Conservation (phyloP, 2,797 vertebrate genomes). For the Lerista edwardsae region DNA sequence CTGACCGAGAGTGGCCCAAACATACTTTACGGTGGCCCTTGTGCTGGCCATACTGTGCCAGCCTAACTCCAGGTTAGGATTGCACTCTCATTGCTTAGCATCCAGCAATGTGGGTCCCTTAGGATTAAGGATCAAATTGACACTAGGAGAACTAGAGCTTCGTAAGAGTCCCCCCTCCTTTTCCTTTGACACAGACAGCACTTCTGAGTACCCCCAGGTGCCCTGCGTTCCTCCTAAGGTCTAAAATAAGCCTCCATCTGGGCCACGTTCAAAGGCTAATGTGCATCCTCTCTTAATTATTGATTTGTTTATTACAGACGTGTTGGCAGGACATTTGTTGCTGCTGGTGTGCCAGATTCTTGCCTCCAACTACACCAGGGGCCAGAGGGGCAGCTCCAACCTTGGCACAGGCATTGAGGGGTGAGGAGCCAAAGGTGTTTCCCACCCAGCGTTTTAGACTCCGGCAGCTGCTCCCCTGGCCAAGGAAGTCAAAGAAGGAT, state of each 20-base stretch:
- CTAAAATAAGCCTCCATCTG: conserved; percentile 70
- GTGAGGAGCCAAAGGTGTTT: background rate
- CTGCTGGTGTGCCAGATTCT: conserved; percentile 45
- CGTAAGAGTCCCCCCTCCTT: background rate
- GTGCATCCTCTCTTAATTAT: conserved; percentile 76
- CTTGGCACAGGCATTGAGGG: background rate
- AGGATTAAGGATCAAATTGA: too few species aligned
- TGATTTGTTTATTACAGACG: conserved; percentile 77
- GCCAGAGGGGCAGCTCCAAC: accelerated
- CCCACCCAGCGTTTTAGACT: too few species aligned
- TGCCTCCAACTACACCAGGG: conserved; percentile 11
- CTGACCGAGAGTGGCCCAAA: too few species aligned
- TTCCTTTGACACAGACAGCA: background rate
- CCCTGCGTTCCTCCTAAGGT: conserved; percentile 7
- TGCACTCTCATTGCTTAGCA: too few species aligned
- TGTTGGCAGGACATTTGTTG: conserved; percentile 63
- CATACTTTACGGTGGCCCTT: too few species aligned
- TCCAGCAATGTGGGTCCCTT: too few species aligned
- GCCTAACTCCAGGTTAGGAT: too few species aligned
- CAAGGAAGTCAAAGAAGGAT: background rate
- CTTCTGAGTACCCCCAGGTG: conserved; percentile 37
- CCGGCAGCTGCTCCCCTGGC: too few species aligned
- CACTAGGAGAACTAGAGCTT: background rate
- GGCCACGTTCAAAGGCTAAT: conserved; percentile 76
- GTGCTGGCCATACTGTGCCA: too few species aligned